A percentile compares a stretch with the other conserved stretches of the same genome.
Conservation (phyloP, 2,888 invertebrate species). For the Clepsis dumicolana region DNA sequence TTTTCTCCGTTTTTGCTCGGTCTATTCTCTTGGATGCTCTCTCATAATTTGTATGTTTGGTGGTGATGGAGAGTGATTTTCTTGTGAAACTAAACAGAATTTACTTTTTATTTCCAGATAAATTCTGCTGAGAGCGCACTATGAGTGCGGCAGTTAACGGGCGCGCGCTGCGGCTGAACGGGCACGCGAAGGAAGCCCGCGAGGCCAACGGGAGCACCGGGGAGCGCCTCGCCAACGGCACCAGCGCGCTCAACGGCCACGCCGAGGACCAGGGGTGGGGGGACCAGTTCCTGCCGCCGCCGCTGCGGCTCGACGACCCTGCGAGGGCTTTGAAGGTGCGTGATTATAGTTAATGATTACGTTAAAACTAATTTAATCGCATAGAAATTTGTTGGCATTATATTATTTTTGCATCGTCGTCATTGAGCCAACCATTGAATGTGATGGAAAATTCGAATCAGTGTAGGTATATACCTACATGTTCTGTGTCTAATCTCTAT, state of each 20-base stretch:
- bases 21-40: too few relatives aligned
- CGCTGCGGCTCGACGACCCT: slow-evolving; percentile 68
- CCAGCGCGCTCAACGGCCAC: slow-evolving; percentile 42
- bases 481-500: too few relatives aligned
- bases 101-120: slow-evolving; percentile 13
- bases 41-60: too few relatives aligned
- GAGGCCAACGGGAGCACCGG: slow-evolving; percentile 38
- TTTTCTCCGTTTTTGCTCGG: too few relatives aligned
- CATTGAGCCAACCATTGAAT: too few relatives aligned
- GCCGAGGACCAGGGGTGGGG: slow-evolving; percentile 58
- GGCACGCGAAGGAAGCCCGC: slow-evolving; percentile 41
- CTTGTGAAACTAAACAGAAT: too few relatives aligned
- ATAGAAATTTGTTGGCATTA: too few relatives aligned
- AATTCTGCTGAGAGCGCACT: background rate
- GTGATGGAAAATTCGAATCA: too few relatives aligned
- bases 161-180: slow-evolving; percentile 46
- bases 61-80: too few relatives aligned
- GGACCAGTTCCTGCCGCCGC: slow-evolving; percentile 71
- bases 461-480: too few relatives aligned
- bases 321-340: slow-evolving; percentile 71
- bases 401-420: too few relatives aligned
- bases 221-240: slow-evolving; percentile 43
- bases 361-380: too few relatives aligned
- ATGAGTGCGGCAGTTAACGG: slow-evolving; percentile 52
- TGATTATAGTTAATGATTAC: background rate